Base-by-base conservation (phyloP, 1,140 invertebrate species). In the Drosophila carrolli region DNA sequence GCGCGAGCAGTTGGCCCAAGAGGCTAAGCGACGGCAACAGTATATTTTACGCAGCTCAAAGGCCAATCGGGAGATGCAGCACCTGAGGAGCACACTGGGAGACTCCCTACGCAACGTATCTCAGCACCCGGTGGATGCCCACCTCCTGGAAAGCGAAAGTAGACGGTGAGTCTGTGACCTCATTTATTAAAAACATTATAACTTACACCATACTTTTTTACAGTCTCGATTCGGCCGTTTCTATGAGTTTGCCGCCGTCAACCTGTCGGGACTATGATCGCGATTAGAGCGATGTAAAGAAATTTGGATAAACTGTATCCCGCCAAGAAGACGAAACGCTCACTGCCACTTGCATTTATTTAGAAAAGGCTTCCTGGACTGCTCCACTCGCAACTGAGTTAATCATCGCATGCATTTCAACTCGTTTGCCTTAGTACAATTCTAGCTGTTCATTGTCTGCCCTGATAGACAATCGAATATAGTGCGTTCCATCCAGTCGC, bases 101-200 rank as follows among this genome's bases (percentile, higher is more conserved):
- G 96, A 96, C 85, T 98, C 97, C 0, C 92, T 98, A 57, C 93
- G 96, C 47, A 97, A 96, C 11, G 96, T 98, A 0, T 94, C 96
- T 0, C 96, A 96, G 90, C 93, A 93, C 81, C 95, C 95, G 0
- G 92, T 98, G 29, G 97, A 98, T 93, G 95, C 96, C 1, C 93
- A 96, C 62, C 93, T 97, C 4, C 92, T 98, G 58, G 97, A 98
- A 81, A 96, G 97, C 74, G 97, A 98, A 92, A 95, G 97, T 5
- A 93, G 96, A 62, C 97, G 92, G 92, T 92, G 29, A 59, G 55
- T 32, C 6, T 10, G 5, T n/a, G 2, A 37, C 32, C 5, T 3
- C 37, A 13, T 6, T 11, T 37, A 8, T 48, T 46, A 38, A 43
- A 19, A 1, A 5, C 35, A 14, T 6, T 27, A 5, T 23, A 32